phyloP scores from a whole-genome alignment of 1,140 invertebrate species.

The Drosophila parvula region DNA sequence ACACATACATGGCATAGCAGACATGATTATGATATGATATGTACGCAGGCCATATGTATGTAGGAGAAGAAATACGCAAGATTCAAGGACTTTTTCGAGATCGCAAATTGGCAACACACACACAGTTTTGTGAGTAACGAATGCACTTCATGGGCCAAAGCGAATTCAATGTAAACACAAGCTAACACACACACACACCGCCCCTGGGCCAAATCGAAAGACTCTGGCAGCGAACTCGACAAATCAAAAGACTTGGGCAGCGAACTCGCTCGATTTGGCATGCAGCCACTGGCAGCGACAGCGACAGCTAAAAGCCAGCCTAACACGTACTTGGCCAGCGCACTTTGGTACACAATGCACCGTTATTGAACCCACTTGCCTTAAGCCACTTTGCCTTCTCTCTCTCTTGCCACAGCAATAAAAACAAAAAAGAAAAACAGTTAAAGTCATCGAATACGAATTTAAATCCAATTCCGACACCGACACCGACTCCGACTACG shows the following conservation, averaged over 20 bases:
- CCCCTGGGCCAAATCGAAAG: constrained; percentile 70
- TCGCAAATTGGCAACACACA: constrained; percentile 38
- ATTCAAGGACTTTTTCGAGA: constrained; percentile 66
- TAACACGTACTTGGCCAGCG: constrained; percentile 31
- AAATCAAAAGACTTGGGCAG: constrained; percentile 49
- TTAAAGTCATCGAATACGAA: constrained; percentile 32
- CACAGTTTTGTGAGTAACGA: constrained; percentile 10
- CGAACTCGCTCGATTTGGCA: constrained; percentile 44
- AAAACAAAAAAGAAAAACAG: too few species aligned
- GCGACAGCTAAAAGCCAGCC: too few species aligned
- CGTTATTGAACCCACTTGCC: constrained; percentile 77
- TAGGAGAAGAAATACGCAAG: constrained; percentile 3
- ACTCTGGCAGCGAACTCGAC: constrained; percentile 52
- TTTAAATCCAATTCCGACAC: constrained; percentile 40
- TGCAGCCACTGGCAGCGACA: neutral
- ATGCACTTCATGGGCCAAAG: constrained; percentile 59
- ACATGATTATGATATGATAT: neutral
- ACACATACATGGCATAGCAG: neutral
- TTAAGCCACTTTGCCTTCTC: constrained; percentile 36
- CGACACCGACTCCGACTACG: constrained; percentile 28
- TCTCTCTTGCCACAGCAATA: neutral
- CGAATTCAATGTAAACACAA: constrained; percentile 58
- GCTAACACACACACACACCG: neutral
- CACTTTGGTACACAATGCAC: constrained; percentile 62
- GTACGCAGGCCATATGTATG: neutral